Conservation (phyloP, 2,888 invertebrate species). For the Strigamia transsilvanica region DNA sequence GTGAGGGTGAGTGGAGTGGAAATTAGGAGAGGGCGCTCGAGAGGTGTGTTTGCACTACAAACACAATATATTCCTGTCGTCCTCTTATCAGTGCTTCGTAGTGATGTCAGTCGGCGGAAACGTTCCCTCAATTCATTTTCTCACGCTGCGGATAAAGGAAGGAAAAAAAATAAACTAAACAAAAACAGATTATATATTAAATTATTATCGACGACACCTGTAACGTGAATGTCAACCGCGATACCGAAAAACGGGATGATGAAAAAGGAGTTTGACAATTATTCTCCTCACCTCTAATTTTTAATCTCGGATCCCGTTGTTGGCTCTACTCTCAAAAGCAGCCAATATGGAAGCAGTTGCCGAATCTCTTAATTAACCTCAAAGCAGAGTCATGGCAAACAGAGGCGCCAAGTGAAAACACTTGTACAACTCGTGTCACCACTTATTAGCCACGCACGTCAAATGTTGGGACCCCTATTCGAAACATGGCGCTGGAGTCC, state of each 20-base stretch:
- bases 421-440: slow-evolving; percentile 48
- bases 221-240: slow-evolving; percentile 1
- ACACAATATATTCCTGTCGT: slow-evolving; percentile 49
- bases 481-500: not conserved
- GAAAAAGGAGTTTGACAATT: slow-evolving; percentile 11
- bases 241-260: not conserved
- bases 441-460: slow-evolving; percentile 47
- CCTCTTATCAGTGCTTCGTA: slow-evolving; percentile 47
- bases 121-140: slow-evolving; percentile 47
- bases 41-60: slow-evolving; percentile 49
- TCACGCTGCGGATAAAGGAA: slow-evolving; percentile 42
- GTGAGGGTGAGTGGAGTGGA: slow-evolving; percentile 47
- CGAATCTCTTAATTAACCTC: slow-evolving; percentile 45
- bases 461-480: slow-evolving; percentile 9
- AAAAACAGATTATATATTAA: slow-evolving; percentile 49
- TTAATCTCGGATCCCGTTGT: slow-evolving; percentile 32
- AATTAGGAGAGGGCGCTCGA: slow-evolving; percentile 48
- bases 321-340: slow-evolving; percentile 46
- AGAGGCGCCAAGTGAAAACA: slow-evolving; percentile 49
- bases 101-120: slow-evolving; percentile 49
- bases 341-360: slow-evolving; percentile 48
- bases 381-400: slow-evolving; percentile 47
- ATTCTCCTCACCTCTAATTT: slow-evolving; percentile 21
- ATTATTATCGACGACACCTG: slow-evolving; percentile 42
- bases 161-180: slow-evolving; percentile 30